Evolutionary conservation across 1,140 invertebrate genomes (phyloP).

Genomic region (Drosophila neocordata): DNA sequence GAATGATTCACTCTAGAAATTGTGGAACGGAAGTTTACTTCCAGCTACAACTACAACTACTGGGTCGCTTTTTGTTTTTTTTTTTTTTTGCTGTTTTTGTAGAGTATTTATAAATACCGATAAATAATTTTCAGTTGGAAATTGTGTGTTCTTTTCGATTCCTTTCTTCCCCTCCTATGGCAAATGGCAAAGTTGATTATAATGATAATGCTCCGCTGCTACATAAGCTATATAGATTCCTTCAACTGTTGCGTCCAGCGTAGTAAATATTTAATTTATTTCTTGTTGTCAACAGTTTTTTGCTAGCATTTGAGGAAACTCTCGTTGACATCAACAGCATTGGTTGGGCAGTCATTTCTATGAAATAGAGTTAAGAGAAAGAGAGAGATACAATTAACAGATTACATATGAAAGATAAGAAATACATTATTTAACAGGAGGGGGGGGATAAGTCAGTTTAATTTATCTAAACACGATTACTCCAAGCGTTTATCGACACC

Average conservation of each 20-base stretch:
- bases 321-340: constrained; percentile 30
- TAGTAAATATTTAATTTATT: constrained; percentile 22
- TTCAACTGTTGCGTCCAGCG: constrained; percentile 39
- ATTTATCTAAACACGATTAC: too few relatives aligned
- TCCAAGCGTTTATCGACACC: too few relatives aligned
- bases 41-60: not conserved
- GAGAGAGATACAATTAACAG: constrained; percentile 2
- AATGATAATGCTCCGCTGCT: not conserved
- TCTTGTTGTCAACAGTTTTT: constrained; percentile 39
- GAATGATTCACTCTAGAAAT: constrained; percentile 9
- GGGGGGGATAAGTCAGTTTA: too few relatives aligned
- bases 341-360: constrained; percentile 69
- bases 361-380: not conserved
- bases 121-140: not conserved
- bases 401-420: too few relatives aligned
- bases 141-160: not conserved
- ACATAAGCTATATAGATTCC: not conserved
- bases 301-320: constrained; percentile 56
- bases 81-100: not conserved
- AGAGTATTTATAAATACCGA: not conserved
- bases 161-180: too few relatives aligned
- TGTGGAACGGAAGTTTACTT: not conserved
- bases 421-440: too few relatives aligned
- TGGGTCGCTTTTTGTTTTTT: too few relatives aligned
- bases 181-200: too few relatives aligned